Evolutionary conservation across 2,113 vertebrate genomes (phyloP).

Genomic region (Nothoprocta pentlandii): DNA sequence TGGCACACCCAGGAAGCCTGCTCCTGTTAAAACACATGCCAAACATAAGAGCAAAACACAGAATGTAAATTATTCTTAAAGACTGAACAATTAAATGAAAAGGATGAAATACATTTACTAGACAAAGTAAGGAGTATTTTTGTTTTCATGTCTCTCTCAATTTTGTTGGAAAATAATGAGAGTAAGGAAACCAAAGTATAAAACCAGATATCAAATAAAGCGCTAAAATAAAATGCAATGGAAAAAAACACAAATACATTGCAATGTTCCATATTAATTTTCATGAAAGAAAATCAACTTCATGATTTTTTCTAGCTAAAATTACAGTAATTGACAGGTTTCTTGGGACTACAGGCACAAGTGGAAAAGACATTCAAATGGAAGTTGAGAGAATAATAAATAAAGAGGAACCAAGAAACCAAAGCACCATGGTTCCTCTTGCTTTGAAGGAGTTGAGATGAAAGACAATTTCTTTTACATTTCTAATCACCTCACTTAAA

Average conservation of each 20-base stretch:
- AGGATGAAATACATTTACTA: background rate
- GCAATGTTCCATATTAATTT: background rate
- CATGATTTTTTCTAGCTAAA: constrained; percentile 3
- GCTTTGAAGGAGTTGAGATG: constrained; percentile 9
- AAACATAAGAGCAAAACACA: constrained; percentile 6
- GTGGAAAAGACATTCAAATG: background rate
- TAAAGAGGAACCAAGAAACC: constrained; percentile 5
- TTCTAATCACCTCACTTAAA: constrained; percentile 1
- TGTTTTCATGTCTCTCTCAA: background rate
- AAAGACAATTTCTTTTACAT: background rate
- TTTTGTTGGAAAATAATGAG: background rate
- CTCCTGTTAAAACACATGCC: constrained; percentile 78
- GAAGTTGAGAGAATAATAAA: constrained; percentile 5
- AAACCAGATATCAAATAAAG: constrained; percentile 10
- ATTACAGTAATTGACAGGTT: background rate
- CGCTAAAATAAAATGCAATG: background rate
- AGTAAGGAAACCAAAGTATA: background rate
- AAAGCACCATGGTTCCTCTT: background rate
- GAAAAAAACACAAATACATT: background rate
- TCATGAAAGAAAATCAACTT: background rate
- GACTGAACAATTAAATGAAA: background rate
- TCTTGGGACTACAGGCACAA: background rate
- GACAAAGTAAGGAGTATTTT: background rate
- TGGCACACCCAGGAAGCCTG: constrained; percentile 90
- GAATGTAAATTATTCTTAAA: background rate